phyloP scores from a whole-genome alignment of 2,113 vertebrate species.

The Hippocampus comes region DNA sequence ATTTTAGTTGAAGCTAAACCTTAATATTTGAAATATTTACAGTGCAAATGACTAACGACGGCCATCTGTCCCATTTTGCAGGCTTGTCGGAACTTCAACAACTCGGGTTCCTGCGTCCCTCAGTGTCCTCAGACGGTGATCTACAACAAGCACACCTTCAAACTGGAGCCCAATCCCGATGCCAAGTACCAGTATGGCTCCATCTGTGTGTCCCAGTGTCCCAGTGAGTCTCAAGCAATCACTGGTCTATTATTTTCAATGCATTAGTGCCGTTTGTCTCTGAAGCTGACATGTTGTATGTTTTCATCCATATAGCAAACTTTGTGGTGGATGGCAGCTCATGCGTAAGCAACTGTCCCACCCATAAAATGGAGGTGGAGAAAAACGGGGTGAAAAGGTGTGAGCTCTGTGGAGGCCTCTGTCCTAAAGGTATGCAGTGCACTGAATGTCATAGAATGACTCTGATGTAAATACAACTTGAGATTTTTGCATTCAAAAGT shows the following conservation, averaged over 20 bases:
- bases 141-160: constrained; percentile 88
- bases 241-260: background rate
- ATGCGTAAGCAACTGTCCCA: constrained; percentile 86
- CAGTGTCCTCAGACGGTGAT: constrained; percentile 85
- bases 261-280: background rate
- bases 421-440: constrained; percentile 80
- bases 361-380: constrained; percentile 85
- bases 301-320: constrained; percentile 69
- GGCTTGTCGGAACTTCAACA: constrained; percentile 90
- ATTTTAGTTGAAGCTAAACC: too few species aligned
- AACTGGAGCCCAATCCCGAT: constrained; percentile 87
- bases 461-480: too few species aligned
- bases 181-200: constrained; percentile 91
- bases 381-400: constrained; percentile 85
- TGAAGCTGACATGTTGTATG: background rate
- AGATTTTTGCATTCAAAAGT: too few species aligned
- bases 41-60: background rate
- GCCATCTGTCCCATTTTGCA: constrained; percentile 36
- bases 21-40: background rate
- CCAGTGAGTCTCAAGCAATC: constrained; percentile 72
- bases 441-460: background rate
- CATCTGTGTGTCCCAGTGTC: constrained; percentile 86
- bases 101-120: constrained; percentile 84
- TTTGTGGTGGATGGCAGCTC: constrained; percentile 88
- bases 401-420: constrained; percentile 83